phyloP scores from a whole-genome alignment of 2,888 invertebrate species.

The Embidobia sp. region DNA sequence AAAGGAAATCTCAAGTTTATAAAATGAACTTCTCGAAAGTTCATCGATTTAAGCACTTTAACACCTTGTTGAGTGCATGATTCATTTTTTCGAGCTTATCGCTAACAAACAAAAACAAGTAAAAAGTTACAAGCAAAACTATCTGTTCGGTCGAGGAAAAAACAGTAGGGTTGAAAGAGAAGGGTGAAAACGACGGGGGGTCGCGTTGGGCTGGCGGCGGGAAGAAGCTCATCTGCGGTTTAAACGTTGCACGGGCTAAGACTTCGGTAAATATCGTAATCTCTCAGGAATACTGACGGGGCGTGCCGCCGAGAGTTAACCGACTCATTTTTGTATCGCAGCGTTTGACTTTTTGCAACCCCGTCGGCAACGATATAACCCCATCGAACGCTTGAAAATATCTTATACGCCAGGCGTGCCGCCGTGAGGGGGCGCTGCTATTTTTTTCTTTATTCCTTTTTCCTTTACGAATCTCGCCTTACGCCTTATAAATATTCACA shows the following conservation, averaged over 20 bases:
- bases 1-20: not conserved
- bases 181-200: constrained; percentile 52
- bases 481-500: constrained; percentile 64
- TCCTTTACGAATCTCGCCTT: constrained; percentile 49
- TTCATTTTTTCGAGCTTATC: constrained; percentile 38
- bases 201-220: constrained; percentile 57
- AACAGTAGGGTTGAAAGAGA: constrained; percentile 53
- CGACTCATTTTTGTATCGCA: constrained; percentile 75
- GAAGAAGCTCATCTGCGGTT: constrained; percentile 62
- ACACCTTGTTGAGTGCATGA: constrained; percentile 31
- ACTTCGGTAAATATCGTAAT: constrained; percentile 77
- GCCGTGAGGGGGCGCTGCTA: constrained; percentile 36
- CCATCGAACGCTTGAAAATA: constrained; percentile 39
- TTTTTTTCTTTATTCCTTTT: constrained; percentile 19
- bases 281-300: constrained; percentile 75
- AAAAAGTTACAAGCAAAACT: constrained; percentile 29
- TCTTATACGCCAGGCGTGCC: constrained; percentile 30
- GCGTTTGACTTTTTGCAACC: constrained; percentile 52
- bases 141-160: constrained; percentile 47
- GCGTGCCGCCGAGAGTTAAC: constrained; percentile 80
- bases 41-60: constrained; percentile 9
- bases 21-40: not conserved
- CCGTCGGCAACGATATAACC: constrained; percentile 58
- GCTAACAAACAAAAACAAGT: constrained; percentile 24
- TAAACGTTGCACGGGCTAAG: constrained; percentile 50